Conservation (phyloP, 2,113 vertebrate species). For the Rattus rattus region DNA sequence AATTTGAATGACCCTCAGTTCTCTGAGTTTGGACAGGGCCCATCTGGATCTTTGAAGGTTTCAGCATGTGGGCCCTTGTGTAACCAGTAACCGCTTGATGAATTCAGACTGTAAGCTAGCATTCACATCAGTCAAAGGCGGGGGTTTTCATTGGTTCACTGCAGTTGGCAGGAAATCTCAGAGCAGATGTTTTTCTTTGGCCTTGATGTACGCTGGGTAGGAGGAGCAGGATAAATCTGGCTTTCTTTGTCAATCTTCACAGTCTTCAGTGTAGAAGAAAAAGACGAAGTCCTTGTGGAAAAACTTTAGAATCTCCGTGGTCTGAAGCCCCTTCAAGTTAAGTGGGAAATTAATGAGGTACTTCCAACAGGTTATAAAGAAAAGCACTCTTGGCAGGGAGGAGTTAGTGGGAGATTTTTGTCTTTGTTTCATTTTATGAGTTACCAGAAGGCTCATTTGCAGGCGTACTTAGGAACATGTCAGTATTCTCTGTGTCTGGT, state of each 20-base stretch:
- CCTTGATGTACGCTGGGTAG: constrained; percentile 26
- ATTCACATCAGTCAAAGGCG: constrained; percentile 26
- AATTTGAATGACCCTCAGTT: constrained; percentile 16
- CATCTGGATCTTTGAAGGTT: constrained; percentile 51
- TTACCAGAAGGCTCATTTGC: constrained; percentile 43
- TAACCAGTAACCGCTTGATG: constrained; percentile 33
- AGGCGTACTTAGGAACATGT: not conserved
- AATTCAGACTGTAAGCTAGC: not conserved
- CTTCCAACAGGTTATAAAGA: not conserved
- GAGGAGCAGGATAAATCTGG: not conserved
- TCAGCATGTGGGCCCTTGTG: constrained; percentile 47
- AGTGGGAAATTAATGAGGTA: constrained; percentile 37
- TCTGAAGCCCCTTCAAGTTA: not conserved
- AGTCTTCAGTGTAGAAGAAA: not conserved
- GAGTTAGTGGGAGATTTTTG: constrained; percentile 35
- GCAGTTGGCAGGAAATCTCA: constrained; percentile 51
- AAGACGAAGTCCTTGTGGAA: not conserved
- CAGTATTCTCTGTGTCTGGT: not conserved
- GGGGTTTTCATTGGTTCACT: constrained; percentile 38
- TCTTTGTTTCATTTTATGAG: constrained; percentile 41
- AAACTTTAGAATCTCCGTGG: not conserved
- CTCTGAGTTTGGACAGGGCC: not conserved
- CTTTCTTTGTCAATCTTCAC: not conserved
- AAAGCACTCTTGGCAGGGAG: not conserved
- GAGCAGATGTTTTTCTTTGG: constrained; percentile 64